Evolutionary conservation across 2,888 invertebrate species (phyloP), one percentile per base, ranked within the genome.

Genomic region (Perdita meconis): DNA sequence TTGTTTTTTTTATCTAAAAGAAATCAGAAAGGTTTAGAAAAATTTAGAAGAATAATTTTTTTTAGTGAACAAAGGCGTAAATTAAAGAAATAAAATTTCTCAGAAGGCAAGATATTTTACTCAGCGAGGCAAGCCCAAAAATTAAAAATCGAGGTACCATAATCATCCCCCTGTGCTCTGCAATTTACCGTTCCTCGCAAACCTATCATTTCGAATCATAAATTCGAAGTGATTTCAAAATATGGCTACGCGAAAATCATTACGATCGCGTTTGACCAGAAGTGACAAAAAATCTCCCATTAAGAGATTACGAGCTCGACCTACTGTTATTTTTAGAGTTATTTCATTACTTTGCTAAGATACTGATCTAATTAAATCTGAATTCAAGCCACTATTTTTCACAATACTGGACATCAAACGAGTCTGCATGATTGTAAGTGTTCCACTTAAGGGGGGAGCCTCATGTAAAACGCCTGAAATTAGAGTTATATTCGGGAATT

Each of bases 121-220:
- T n/a, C n/a, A n/a, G n/a, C 24, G 34, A 30, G 8, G 8, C n/a
- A 50, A n/a, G 36, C 0, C 47, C n/a, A 50, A 50, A 38, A 50
- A 50, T n/a, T 6, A 50, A 50, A 24, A n/a, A 24, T 5, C 34
- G 10, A 19, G 36, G 16, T 26, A 12, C 40, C n/a, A 10, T 40
- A 64, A 40, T 53, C 24, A 30, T 30, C 5, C 19, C 16, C 6
- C 19, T 0, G 13, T 4, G 16, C 16, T 13, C 30, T 30, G n/a
- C n/a, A 30, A 22, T 26, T 38, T 12, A 19, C 22, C 3, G 12
- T 12, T 12, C 8, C 2, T 5, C 19, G 13, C 24, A 16, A 6
- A 26, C 34, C 44, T 30, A 10, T 56, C 44, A 56, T 65, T 65
- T 68, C 13, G 30, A 13, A 22, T 19, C 12, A 36, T 65, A 69